Conservation (phyloP, 2,888 invertebrate genomes). For the Palloptera scutellata region DNA sequence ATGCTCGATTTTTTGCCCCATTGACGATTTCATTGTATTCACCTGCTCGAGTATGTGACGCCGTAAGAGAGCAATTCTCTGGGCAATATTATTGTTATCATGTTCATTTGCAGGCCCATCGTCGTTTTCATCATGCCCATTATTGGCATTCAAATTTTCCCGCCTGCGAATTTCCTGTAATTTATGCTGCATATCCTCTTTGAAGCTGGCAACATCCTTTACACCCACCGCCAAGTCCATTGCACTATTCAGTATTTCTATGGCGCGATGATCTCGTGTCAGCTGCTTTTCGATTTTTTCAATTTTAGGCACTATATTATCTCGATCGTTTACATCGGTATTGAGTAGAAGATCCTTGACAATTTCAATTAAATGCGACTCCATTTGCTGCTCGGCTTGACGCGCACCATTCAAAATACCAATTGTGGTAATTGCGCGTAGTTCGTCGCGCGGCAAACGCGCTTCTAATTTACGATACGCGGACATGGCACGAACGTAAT, state of each 20-base stretch:
- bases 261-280: conserved; percentile 53
- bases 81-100: conserved; percentile 21
- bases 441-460: conserved; percentile 51
- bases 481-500: conserved; percentile 52
- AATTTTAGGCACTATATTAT: conserved; percentile 48
- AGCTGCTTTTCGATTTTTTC: conserved; percentile 55
- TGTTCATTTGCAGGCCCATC: background rate
- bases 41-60: conserved; percentile 50
- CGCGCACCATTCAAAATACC: conserved; percentile 60
- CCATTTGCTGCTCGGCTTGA: conserved; percentile 57
- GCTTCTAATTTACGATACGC: conserved; percentile 56
- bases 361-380: conserved; percentile 50
- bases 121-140: background rate
- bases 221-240: conserved; percentile 54
- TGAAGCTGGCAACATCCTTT: conserved; percentile 48
- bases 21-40: conserved; percentile 48
- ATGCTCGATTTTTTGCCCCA: conserved; percentile 52
- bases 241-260: conserved; percentile 55
- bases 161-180: conserved; percentile 13
- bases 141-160: background rate
- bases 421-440: conserved; percentile 53
- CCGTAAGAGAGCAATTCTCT: conserved; percentile 48
- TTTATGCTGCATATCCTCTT: conserved; percentile 42
- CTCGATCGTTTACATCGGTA: conserved; percentile 44
- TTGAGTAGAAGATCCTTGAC: conserved; percentile 54